Conservation (phyloP, 2,888 invertebrate genomes). For the Eupithecia exiguata region DNA sequence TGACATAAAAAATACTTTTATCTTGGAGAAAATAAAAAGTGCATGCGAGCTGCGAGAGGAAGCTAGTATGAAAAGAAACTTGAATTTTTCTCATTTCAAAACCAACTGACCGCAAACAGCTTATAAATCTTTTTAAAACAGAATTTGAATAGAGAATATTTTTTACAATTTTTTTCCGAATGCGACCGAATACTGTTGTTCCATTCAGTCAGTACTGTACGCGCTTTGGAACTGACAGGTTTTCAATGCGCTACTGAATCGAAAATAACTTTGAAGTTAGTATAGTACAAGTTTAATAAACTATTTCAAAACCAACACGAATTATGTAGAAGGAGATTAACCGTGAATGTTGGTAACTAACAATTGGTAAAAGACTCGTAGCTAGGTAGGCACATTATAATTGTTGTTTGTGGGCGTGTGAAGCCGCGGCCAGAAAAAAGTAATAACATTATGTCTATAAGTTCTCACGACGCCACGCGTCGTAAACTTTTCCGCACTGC, state of each 20-base stretch:
- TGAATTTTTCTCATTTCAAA: background rate
- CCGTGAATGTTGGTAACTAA: no score
- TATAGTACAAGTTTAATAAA: no score
- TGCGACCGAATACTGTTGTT: slow-evolving; percentile 30
- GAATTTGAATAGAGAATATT: background rate
- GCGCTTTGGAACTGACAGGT: slow-evolving; percentile 51
- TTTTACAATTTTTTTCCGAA: background rate
- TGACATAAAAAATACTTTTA: no score
- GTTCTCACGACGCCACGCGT: slow-evolving; percentile 1
- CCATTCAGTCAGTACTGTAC: slow-evolving; percentile 47
- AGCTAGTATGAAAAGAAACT: no score
- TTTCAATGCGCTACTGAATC: slow-evolving; percentile 51
- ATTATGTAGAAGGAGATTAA: no score
- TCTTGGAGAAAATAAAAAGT: no score
- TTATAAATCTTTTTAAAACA: background rate
- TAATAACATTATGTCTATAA: background rate
- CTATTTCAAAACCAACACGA: no score
- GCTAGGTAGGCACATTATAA: no score
- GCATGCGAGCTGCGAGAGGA: no score
- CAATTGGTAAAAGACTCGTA: no score
- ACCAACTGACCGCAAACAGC: background rate
- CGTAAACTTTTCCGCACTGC: slow-evolving; percentile 33
- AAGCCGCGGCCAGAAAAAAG: background rate
- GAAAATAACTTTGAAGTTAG: slow-evolving; percentile 54
- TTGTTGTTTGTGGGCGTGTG: no score